Base-by-base conservation (phyloP, 2,888 invertebrate species). In the Vannuccia rotundouncinata region DNA sequence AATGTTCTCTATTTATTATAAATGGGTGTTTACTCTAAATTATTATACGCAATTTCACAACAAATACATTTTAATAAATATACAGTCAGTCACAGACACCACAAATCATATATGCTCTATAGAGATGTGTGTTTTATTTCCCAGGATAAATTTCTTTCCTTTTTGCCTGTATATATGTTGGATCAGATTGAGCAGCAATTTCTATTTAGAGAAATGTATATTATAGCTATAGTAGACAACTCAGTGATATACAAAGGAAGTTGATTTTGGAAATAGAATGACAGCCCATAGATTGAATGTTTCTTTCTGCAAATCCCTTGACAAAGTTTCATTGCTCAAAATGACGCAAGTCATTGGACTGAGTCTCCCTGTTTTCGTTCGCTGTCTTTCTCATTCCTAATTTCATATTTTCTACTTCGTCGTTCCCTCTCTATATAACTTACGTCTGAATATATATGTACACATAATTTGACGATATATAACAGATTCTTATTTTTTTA, bases 251-350 rank as follows among this genome's bases (percentile, higher is more conserved):
- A 45, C 17, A 66, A 66, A 66, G 66, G 66, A 66, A 66, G 66
- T 66, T 66, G 22, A 22, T 5, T 66, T 66, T 66, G 66, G 22
- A 66, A 66, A 22, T 66, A 2, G 25, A 66, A 66, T 66, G 66
- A 66, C 66, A 66, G 66, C 66, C 10, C 66, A n/a, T 17, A 66
- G 66, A 66, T 66, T 66, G 66, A 66, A 66, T 66, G 22, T 66
- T 66, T 66, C 22, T 27, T 22, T 66, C 66, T 66, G 66, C 25
- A 66, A 66, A 66, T 66, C 66, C 66, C 66, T 66, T 66, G 66
- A 66, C 66, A 66, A 66, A 66, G 66, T 66, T 66, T 66, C 66
- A 66, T 66, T 66, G 66, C 66, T 22, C 66, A 66, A 66, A 66
- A 66, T 22, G 17, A 27, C 13, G 22, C 2, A 17, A 66, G 25